Evolutionary conservation across 2,113 vertebrate species (phyloP).

Genomic region (Agapornis roseicollis): DNA sequence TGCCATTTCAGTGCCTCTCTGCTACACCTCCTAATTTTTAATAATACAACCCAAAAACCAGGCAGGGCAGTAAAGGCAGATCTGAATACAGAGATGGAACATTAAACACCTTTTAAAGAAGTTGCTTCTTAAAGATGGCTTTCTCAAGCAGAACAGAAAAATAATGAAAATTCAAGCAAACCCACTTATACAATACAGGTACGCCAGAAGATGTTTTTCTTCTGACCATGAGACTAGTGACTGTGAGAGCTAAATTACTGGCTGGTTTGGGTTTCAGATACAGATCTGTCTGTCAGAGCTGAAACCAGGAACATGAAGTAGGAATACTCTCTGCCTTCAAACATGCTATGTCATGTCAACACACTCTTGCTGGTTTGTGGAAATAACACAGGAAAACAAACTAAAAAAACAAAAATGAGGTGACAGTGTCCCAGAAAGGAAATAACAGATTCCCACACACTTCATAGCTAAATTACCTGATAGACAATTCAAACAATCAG

Average conservation of each 20-base stretch:
- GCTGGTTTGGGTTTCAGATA: background rate
- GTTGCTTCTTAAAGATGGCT: background rate
- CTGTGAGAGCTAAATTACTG: background rate
- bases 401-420: background rate
- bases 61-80: background rate
- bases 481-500: background rate
- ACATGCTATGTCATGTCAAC: background rate
- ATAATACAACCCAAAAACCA: background rate
- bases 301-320: background rate
- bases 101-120: background rate
- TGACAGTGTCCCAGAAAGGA: background rate
- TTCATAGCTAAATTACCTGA: background rate
- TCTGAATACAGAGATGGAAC: background rate
- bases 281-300: background rate
- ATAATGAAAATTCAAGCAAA: background rate
- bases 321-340: background rate
- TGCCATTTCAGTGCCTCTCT: background rate
- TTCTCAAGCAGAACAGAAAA: background rate
- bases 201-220: background rate
- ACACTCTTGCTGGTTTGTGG: background rate
- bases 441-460: background rate
- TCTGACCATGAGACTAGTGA: background rate
- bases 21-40: background rate
- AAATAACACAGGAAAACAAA: background rate
- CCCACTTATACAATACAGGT: background rate